These are phyloP conservation scores for Uloborus diversus DNA, from an alignment of 1,140 invertebrate genomes.

Conservation along the genomic window DNA sequence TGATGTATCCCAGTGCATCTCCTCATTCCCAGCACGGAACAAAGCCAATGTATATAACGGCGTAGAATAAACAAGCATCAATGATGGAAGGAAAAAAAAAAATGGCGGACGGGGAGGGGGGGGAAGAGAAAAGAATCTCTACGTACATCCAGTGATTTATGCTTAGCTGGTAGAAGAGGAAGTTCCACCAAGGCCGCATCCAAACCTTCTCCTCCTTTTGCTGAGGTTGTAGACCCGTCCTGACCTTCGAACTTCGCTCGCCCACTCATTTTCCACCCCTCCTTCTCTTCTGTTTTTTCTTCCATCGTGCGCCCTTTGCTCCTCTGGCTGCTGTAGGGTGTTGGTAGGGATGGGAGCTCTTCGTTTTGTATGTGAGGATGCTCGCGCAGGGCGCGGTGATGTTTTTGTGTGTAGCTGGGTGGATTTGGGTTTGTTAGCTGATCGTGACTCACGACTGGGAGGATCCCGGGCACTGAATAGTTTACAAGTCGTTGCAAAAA, in stretches of 20 bases:
- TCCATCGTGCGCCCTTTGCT: conserved; percentile 50
- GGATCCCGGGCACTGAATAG: background rate
- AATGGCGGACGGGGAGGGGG: background rate
- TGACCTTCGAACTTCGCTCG: conserved; percentile 51
- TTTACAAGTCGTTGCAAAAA: no score
- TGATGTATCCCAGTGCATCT: conserved; percentile 36
- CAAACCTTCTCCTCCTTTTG: conserved; percentile 2
- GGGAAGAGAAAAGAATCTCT: background rate
- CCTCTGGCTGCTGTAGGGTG: conserved; percentile 19
- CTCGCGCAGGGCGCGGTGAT: conserved; percentile 37
- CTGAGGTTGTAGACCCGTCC: conserved; percentile 49
- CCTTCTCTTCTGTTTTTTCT: background rate
- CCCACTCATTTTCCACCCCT: conserved; percentile 30
- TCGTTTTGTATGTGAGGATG: conserved; percentile 36
- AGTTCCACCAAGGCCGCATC: conserved; percentile 46
- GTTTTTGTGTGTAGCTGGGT: conserved; percentile 14
- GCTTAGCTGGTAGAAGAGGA: conserved; percentile 26
- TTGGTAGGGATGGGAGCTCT: conserved; percentile 4
- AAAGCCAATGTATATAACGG: conserved; percentile 24
- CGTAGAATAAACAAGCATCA: conserved; percentile 31
- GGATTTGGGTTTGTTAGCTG: conserved; percentile 10
- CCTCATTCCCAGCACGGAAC: conserved; percentile 31
- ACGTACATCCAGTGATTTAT: conserved; percentile 51
- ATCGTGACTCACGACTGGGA: conserved; percentile 51
- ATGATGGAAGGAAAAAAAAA: conserved; percentile 7